Percentiles rank a stretch among this genome's conserved stretches.
Conservation (phyloP, 2,888 invertebrate species). For the Ashinkailepas kermadecensis region DNA sequence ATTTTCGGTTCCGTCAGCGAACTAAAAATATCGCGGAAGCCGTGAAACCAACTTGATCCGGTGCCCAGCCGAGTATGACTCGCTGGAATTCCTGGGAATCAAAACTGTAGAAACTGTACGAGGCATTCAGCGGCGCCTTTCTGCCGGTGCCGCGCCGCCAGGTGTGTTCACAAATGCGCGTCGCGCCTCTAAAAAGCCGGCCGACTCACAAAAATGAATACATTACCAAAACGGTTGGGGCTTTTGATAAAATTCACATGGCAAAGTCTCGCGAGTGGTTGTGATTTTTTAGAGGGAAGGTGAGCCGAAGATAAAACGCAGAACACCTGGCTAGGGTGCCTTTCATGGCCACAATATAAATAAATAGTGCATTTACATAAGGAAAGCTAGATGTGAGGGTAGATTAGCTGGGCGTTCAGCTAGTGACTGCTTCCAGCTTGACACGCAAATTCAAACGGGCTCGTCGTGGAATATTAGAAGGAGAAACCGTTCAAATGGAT, state of each 20-base stretch:
- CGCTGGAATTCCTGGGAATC: constrained; percentile 17
- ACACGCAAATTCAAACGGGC: too few relatives aligned
- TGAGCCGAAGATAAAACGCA: background rate
- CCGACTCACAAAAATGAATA: constrained; percentile 8
- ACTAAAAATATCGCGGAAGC: background rate
- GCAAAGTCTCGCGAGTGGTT: background rate
- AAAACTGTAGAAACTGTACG: constrained; percentile 10
- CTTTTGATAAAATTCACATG: constrained; percentile 21
- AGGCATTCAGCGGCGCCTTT: background rate
- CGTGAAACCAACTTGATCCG: background rate
- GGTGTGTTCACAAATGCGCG: background rate
- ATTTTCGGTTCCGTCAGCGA: background rate
- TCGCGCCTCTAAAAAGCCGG: background rate
- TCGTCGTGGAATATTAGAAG: too few relatives aligned
- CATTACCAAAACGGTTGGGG: background rate
- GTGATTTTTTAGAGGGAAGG: constrained; percentile 8
- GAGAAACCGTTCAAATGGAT: too few relatives aligned
- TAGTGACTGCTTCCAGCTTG: too few relatives aligned
- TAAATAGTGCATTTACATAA: background rate
- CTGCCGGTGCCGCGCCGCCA: background rate
- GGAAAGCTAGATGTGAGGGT: background rate
- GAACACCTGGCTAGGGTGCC: background rate
- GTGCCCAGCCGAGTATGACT: background rate
- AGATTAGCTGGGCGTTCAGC: background rate
- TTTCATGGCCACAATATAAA: constrained; percentile 15